A percentile compares a stretch with the other conserved stretches of the same genome.
phyloP scores from a whole-genome alignment of 2,888 invertebrate genomes.

The Drosophila pseudotalamancana region DNA sequence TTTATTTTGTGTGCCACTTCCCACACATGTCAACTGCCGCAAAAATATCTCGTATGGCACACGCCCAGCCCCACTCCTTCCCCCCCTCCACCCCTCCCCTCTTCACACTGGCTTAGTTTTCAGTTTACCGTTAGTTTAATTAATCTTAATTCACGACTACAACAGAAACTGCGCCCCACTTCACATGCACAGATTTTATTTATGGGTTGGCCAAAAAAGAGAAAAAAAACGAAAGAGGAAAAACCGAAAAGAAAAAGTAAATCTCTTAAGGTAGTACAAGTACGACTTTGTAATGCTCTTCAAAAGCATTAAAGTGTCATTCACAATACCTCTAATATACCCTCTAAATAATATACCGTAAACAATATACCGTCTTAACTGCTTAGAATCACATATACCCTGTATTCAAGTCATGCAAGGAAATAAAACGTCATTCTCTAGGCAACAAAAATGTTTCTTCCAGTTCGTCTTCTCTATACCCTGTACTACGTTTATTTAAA shows the following conservation, averaged over 20 bases:
- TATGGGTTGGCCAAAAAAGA: slow-evolving; percentile 58
- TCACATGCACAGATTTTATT: slow-evolving; percentile 77
- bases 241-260: background rate
- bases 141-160: slow-evolving; percentile 78
- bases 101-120: slow-evolving; percentile 54
- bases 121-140: slow-evolving; percentile 75
- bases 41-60: slow-evolving; percentile 41
- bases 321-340: too few species aligned
- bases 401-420: too few species aligned
- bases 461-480: background rate
- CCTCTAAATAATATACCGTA: too few species aligned
- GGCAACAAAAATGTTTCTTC: too few species aligned
- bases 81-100: background rate
- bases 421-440: too few species aligned
- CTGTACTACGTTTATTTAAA: background rate
- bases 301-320: too few species aligned
- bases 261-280: fast-evolving
- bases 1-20: slow-evolving; percentile 70
- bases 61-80: background rate
- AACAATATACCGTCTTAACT: too few species aligned
- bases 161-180: slow-evolving; percentile 70
- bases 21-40: slow-evolving; percentile 64
- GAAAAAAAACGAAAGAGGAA: background rate
- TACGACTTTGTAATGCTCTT: too few species aligned
- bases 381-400: too few species aligned